These are phyloP conservation scores for Enhydra lutris DNA, from an alignment of 2,113 vertebrate species.

Conservation along the genomic window DNA sequence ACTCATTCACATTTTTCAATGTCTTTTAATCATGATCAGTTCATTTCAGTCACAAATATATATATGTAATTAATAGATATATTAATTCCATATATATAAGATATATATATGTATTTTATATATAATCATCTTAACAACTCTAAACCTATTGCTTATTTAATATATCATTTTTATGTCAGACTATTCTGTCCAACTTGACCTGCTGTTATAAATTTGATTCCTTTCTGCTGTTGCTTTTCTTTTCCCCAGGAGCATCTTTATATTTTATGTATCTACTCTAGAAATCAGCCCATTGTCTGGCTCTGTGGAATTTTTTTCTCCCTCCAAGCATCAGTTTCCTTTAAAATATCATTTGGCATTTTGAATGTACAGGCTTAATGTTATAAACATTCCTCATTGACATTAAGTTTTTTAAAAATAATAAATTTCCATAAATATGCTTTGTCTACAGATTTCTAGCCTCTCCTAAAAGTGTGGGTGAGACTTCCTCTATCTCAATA, in stretches of 20 bases:
- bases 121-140: neutral
- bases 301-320: neutral
- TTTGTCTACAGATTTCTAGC: neutral
- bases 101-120: neutral
- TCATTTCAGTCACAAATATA: neutral
- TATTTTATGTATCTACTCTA: neutral
- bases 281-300: neutral
- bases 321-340: neutral
- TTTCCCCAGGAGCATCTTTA: neutral
- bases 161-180: neutral
- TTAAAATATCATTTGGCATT: neutral
- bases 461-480: neutral
- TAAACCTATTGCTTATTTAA: neutral
- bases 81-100: neutral
- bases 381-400: neutral
- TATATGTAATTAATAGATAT: neutral
- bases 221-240: neutral
- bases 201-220: neutral
- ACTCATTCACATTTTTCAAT: neutral
- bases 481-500: neutral
- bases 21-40: neutral
- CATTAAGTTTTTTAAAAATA: neutral
- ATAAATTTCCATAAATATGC: neutral
- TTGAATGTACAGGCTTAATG: neutral
- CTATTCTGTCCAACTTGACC: neutral